phyloP scores from a whole-genome alignment of 1,140 invertebrate genomes.

The Drosophila gunungcola region DNA sequence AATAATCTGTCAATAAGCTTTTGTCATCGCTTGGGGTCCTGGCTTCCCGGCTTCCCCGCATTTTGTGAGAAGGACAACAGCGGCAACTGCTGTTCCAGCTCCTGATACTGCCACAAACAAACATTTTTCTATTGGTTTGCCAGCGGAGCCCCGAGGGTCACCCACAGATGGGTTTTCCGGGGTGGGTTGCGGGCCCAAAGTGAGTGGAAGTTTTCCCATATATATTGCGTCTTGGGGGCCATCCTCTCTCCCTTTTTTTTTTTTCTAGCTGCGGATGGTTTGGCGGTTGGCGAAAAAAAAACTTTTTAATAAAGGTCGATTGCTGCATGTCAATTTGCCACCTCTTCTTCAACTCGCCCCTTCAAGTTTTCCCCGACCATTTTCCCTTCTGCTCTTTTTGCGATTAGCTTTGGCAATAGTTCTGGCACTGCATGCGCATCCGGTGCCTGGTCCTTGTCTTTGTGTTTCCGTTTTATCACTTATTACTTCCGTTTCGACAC shows the following conservation, averaged over 20 bases:
- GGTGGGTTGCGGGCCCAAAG: slow-evolving; percentile 5
- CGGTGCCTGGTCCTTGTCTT: slow-evolving; percentile 57
- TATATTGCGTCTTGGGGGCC: slow-evolving; percentile 76
- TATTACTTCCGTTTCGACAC: slow-evolving; percentile 77
- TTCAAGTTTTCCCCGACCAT: neutral
- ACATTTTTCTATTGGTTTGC: slow-evolving; percentile 77
- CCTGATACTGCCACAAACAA: slow-evolving; percentile 66
- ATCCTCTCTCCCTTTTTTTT: slow-evolving; percentile 39
- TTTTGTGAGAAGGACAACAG: slow-evolving; percentile 14
- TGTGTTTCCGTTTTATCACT: slow-evolving; percentile 78
- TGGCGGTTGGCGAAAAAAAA: slow-evolving; percentile 50
- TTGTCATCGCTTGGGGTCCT: slow-evolving; percentile 69
- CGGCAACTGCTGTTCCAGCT: slow-evolving; percentile 29
- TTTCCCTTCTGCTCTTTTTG: slow-evolving; percentile 26
- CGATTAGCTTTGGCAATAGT: slow-evolving; percentile 80
- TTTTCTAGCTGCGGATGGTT: slow-evolving; percentile 18
- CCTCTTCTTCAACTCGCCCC: slow-evolving; percentile 33
- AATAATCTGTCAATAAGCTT: slow-evolving; percentile 83
- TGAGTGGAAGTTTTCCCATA: slow-evolving; percentile 39
- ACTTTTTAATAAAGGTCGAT: slow-evolving; percentile 83
- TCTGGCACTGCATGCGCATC: slow-evolving; percentile 58
- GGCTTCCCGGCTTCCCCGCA: slow-evolving; percentile 1
- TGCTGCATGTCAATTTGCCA: slow-evolving; percentile 81
- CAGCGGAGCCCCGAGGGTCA: slow-evolving; percentile 38
- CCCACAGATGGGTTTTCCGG: slow-evolving; percentile 29